Conservation (phyloP, 2,113 vertebrate genomes). For the Oceanodroma tethys region DNA sequence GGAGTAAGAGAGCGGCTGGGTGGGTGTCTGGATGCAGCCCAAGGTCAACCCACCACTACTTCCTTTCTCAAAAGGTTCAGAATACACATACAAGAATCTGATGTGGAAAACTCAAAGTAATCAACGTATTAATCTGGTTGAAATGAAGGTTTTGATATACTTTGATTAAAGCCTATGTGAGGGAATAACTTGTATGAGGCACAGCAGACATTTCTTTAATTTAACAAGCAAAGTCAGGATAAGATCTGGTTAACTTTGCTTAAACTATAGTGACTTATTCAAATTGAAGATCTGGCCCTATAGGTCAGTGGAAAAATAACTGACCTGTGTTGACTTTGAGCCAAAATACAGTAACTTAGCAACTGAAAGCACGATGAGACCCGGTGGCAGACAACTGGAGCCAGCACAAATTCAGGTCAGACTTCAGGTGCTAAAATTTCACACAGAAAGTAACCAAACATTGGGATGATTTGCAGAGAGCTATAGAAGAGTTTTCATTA, state of each 20-base stretch:
- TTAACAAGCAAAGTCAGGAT: not conserved
- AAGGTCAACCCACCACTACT: not conserved
- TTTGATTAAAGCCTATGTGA: not conserved
- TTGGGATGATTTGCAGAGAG: not conserved
- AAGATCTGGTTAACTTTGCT: not conserved
- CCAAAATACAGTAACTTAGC: not conserved
- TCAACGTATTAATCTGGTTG: not conserved
- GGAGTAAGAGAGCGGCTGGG: not conserved
- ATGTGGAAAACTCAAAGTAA: not conserved
- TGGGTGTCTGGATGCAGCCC: not conserved
- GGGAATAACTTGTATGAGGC: not conserved
- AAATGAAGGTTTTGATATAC: not conserved
- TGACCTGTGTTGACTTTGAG: not conserved
- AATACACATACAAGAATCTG: not conserved
- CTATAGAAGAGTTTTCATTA: not conserved
- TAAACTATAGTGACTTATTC: not conserved
- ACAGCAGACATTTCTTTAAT: not conserved
- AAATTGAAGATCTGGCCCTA: not conserved
- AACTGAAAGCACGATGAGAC: not conserved
- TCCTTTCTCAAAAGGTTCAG: not conserved
- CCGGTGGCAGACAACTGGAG: not conserved
- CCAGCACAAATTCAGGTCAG: not conserved
- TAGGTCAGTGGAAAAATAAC: not conserved
- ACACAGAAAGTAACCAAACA: not conserved
- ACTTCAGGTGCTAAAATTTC: not conserved